Evolutionary conservation across 2,888 invertebrate genomes (phyloP).

Genomic region (Pandemis corylana): DNA sequence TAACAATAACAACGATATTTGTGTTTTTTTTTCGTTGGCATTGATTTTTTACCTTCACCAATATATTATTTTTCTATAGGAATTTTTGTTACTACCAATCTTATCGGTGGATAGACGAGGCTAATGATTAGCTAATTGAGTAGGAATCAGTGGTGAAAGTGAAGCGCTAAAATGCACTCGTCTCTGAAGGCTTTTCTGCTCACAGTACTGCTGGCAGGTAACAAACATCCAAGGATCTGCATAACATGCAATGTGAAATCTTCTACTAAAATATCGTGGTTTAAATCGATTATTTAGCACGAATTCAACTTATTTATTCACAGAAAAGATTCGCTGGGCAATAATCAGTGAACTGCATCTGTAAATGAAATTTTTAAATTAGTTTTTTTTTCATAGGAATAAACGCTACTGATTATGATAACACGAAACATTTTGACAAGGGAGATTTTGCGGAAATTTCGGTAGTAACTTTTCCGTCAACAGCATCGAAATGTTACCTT

Average conservation of each 20-base stretch:
- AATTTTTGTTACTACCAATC: background rate
- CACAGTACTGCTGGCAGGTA: constrained; percentile 36
- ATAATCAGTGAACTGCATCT: background rate
- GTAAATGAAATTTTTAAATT: background rate
- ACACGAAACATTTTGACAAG: background rate
- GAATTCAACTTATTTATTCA: background rate
- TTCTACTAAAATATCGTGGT: background rate
- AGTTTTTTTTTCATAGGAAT: background rate
- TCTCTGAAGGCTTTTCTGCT: constrained; percentile 14
- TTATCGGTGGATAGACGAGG: constrained; percentile 26
- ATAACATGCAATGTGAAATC: background rate
- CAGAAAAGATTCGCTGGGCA: background rate
- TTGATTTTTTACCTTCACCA: background rate
- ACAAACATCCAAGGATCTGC: background rate
- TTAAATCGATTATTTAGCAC: background rate
- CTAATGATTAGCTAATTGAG: constrained; percentile 25
- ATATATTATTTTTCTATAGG: no score
- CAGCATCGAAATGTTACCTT: constrained; percentile 24
- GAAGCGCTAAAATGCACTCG: constrained; percentile 25
- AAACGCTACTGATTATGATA: constrained; percentile 13
- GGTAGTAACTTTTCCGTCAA: background rate
- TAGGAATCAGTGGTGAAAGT: constrained; percentile 8
- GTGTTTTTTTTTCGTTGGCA: background rate
- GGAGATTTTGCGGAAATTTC: constrained; percentile 22
- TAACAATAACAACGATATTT: no score